Base-by-base conservation (phyloP, 1,140 invertebrate genomes). In the Anastrepha ludens region DNA sequence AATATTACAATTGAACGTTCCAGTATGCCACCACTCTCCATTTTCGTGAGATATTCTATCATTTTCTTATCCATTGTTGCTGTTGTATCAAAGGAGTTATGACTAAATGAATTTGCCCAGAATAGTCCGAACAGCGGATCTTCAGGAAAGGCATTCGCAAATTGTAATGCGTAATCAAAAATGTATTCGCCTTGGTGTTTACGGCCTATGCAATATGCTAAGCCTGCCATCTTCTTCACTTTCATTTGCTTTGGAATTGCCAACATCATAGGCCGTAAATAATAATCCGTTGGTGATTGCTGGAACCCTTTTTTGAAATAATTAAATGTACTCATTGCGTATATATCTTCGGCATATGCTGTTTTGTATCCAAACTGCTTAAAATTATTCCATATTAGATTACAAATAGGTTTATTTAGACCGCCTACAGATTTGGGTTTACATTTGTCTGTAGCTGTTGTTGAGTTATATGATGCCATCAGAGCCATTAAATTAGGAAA, bases 401-500 rank as follows among this genome's bases (percentile, higher is more conserved):
- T 95, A 90, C 97, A 98, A 44, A 74, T n/a, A 17, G 39, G 70
- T 58, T 94, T 90, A 89, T 95, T 94, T 88, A 96, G 89, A 13
- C 93, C 93, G 64, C 94, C 94, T 0, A 93, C 90, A 13, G 90
- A 90, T 60, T 90, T 93, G 2, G 95, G 94, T 64, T 93, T 92
- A 89, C 95, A 96, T 88, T 93, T 91, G 3, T 90, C 78, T 86
- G 93, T 90, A 2, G 94, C 92, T 88, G 93, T 92, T 6, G 90
- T 89, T 59, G 92, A 90, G 91, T 91, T 95, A 58, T 94, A 94
- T 0, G 97, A 97, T 0, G 96, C 96, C 8, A 98, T 92, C 3
- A 97, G 91, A 0, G 97, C 96, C 94, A 98, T 96, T 50, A 98
- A 90, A 93, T 98, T 98, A 0, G 97, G 96, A 90, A 96, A 97